Evolutionary conservation across 2,113 vertebrate species (phyloP), one percentile per base, ranked within the genome.

Genomic region (Spermophilus dauricus): DNA sequence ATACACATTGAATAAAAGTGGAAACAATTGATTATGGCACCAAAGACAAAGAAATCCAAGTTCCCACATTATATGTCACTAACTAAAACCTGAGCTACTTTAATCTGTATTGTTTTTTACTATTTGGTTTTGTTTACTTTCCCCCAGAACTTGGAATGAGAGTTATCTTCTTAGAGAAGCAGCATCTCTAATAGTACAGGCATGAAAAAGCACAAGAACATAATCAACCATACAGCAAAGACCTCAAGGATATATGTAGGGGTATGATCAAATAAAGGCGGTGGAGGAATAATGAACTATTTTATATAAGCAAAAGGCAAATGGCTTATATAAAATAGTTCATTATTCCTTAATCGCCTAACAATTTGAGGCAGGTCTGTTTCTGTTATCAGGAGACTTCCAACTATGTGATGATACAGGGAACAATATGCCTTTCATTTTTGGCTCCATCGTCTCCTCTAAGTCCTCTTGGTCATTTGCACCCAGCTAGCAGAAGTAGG

Each of bases 41-140:
- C 77, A 80, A 84, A 93, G 53, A 45, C 30, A 75, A 84, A 58
- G 24, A 90, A 90, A 84, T 42, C 8, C 48, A 81, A 88, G 70
- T 61, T 11, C 10, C 30, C 10, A 61, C 45, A 32, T 34, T 75
- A 22, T 1, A 34, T 42, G 28, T 22, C 51, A 63, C 53, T 34
- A 88, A 87, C 5, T 51, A 39, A 92, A 96, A 63, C 42, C 5
- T 82, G 30, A 70, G 11, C n/a, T 94, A 70, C 17, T 87, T 75
- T 51, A 48, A 8, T 70, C 16, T 82, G 13, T 75, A 20, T 30
- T 67, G 65, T 32, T 67, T 67, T 67, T 30, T 48, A 12, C 26
- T 80, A 2, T 51, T 89, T 78, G 2, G 10, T 63, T 39, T 78
- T n/a, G 16, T 34, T 67, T 65, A 6, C 37, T 69, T 70, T 12